Percentiles rank a stretch among this genome's conserved stretches.
phyloP scores from a whole-genome alignment of 2,113 vertebrate species.

The Callospermophilus lateralis region DNA sequence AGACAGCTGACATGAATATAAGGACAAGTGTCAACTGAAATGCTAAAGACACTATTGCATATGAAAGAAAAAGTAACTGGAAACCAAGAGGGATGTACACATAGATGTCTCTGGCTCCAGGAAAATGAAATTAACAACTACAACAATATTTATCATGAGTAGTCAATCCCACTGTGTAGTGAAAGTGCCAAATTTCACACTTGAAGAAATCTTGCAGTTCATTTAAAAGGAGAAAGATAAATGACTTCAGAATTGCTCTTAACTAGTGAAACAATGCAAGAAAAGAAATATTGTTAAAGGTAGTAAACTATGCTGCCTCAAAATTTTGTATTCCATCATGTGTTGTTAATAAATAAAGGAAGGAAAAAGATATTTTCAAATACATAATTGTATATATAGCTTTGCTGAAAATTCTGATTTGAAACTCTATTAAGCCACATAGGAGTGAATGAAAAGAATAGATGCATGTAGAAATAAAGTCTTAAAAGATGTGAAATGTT shows the following conservation, averaged over 20 bases:
- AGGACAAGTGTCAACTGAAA: not conserved
- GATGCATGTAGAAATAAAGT: not conserved
- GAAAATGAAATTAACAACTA: not conserved
- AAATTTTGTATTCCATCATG: not conserved
- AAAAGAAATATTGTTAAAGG: not conserved
- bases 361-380: not conserved
- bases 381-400: not conserved
- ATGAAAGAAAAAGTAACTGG: not conserved
- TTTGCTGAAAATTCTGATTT: not conserved
- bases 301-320: not conserved
- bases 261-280: not conserved
- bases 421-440: conserved; percentile 7
- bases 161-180: not conserved
- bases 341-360: not conserved
- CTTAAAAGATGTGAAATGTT: not conserved
- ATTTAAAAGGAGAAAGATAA: not conserved
- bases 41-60: not conserved
- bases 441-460: not conserved
- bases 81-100: not conserved
- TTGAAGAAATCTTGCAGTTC: not conserved
- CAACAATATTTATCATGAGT: not conserved
- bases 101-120: not conserved
- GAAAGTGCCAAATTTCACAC: not conserved
- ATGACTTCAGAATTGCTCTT: not conserved
- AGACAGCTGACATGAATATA: not conserved